phyloP scores from a whole-genome alignment of 1,140 invertebrate species.

The Conopomorpha cramerella region DNA sequence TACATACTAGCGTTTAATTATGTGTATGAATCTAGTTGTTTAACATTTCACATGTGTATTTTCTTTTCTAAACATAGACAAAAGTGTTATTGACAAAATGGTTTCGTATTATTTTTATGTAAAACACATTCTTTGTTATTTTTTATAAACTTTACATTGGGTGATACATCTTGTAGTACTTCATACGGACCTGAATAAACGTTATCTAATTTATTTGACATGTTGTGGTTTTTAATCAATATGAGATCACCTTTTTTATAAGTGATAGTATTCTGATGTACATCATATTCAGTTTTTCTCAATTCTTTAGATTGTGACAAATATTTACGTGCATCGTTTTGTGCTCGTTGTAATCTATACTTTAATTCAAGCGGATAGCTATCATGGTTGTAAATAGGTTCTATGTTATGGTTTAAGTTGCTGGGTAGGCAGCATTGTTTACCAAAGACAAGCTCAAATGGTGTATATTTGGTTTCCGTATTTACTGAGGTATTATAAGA shows the following conservation, averaged over 20 bases:
- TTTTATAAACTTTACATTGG: constrained; percentile 3
- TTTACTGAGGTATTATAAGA: constrained; percentile 6
- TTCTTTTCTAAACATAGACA: too few relatives aligned
- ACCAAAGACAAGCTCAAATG: constrained; percentile 16
- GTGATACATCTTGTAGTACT: constrained; percentile 2
- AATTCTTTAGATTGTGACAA: constrained; percentile 5
- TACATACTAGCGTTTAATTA: too few relatives aligned
- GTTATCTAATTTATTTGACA: constrained; percentile 1
- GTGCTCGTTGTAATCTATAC: constrained; percentile 5
- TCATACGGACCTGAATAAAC: constrained; percentile 2
- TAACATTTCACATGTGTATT: too few relatives aligned
- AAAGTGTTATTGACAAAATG: not conserved
- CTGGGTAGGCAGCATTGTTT: constrained; percentile 7
- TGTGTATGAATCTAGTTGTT: too few relatives aligned
- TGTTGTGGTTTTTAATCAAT: constrained; percentile 4
- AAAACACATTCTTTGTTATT: constrained; percentile 1
- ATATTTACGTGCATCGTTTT: constrained; percentile 6
- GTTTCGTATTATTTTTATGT: constrained; percentile 4
- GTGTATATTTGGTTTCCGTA: constrained; percentile 7
- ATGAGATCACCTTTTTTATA: constrained; percentile 3
- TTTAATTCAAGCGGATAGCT: constrained; percentile 5
- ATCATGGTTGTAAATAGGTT: constrained; percentile 3
- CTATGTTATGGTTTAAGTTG: constrained; percentile 1
- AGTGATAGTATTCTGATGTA: constrained; percentile 1
- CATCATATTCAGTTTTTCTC: constrained; percentile 4